A percentile compares a stretch with the other conserved stretches of the same genome.
Evolutionary conservation across 2,113 vertebrate species (phyloP).

Genomic region (Pseudorhombus dupliciocellatus): DNA sequence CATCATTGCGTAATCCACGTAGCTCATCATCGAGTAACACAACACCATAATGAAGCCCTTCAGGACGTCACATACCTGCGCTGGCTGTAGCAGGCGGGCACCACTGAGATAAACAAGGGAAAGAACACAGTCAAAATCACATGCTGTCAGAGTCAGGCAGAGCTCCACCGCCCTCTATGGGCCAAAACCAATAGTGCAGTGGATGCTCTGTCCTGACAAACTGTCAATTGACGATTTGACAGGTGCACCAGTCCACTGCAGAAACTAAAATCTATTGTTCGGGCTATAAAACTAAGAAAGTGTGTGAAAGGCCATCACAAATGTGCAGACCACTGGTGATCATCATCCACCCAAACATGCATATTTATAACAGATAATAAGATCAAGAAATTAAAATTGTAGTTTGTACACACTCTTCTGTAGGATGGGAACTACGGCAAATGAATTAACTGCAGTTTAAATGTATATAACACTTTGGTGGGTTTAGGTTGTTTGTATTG

Average conservation of each 20-base stretch:
- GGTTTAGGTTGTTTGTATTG: not conserved
- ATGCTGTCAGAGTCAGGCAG: not conserved
- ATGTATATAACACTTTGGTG: not conserved
- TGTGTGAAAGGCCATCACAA: not conserved
- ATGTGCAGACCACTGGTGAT: not conserved
- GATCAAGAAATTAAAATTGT: not conserved
- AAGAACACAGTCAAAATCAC: not conserved
- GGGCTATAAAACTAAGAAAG: not conserved
- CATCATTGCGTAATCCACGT: constrained; percentile 99
- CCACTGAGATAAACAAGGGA: constrained; percentile 80
- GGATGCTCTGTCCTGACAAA: not conserved
- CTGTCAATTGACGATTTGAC: not conserved
- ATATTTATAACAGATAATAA: constrained; percentile 1
- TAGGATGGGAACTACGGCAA: not conserved
- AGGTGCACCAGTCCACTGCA: not conserved
- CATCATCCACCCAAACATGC: not conserved
- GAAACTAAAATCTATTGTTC: not conserved
- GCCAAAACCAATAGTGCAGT: constrained; percentile 1
- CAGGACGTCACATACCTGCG: constrained; percentile 96
- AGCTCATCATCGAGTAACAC: constrained; percentile 99
- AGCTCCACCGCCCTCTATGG: constrained; percentile 45
- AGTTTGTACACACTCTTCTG: not conserved
- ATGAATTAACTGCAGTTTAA: not conserved
- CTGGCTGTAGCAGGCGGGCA: constrained; percentile 93
- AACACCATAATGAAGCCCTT: constrained; percentile 96